These are phyloP conservation scores for Lophochroa leadbeateri DNA, from an alignment of 2,113 vertebrate species.

Conservation along the genomic window DNA sequence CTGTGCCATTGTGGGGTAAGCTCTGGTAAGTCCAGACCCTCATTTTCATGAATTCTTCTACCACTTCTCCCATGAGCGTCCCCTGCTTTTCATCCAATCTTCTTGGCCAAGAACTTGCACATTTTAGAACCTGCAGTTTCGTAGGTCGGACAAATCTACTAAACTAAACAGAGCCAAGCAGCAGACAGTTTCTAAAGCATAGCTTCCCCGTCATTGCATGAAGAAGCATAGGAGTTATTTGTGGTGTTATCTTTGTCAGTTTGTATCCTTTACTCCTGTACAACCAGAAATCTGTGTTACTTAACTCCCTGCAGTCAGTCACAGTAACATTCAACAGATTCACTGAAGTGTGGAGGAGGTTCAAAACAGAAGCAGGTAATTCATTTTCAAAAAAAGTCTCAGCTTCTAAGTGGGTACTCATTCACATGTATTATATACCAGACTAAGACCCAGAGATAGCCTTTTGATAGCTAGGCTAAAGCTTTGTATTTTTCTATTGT, in stretches of 20 bases:
- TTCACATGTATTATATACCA: not conserved
- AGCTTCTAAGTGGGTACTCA: not conserved
- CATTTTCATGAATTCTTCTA: not conserved
- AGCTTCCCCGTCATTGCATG: not conserved
- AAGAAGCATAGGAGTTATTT: not conserved
- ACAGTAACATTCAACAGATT: not conserved
- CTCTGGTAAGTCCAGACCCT: not conserved
- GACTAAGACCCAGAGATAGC: not conserved
- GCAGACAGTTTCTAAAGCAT: not conserved
- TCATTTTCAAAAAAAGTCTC: not conserved
- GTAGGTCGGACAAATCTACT: not conserved
- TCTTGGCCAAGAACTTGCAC: not conserved
- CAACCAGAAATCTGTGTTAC: not conserved
- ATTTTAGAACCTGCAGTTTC: not conserved
- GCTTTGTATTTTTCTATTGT: not conserved
- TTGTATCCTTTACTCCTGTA: not conserved
- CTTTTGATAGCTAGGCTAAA: not conserved
- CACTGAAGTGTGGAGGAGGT: not conserved
- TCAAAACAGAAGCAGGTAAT: not conserved
- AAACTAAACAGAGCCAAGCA: not conserved
- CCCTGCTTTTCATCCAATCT: not conserved
- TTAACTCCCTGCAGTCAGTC: not conserved
- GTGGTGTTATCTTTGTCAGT: not conserved
- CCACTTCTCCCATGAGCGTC: not conserved
- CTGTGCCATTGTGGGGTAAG: accelerated